Evolutionary conservation across 2,888 invertebrate genomes (phyloP).

Genomic region (Andrena chrysosceles): DNA sequence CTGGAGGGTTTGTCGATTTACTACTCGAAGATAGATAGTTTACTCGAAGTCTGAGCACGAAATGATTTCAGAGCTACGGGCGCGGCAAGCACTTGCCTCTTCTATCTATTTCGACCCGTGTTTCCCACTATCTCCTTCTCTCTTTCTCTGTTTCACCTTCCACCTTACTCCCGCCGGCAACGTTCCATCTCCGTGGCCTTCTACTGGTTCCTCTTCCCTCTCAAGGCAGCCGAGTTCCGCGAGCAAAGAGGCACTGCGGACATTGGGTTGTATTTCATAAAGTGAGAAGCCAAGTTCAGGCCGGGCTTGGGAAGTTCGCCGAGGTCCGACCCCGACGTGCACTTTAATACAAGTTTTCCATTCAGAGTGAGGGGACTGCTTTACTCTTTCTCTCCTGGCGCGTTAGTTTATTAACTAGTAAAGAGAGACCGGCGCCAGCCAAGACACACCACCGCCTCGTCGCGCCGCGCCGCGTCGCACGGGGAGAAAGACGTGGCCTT

Average conservation of each 20-base stretch:
- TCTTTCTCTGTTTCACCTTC: slow-evolving; percentile 3
- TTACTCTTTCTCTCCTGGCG: slow-evolving; percentile 36
- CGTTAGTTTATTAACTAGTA: slow-evolving; percentile 71
- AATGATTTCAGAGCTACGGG: slow-evolving; percentile 71
- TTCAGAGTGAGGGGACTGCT: slow-evolving; percentile 47
- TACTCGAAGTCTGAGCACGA: slow-evolving; percentile 70
- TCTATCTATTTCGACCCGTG: slow-evolving; percentile 53
- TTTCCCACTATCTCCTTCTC: slow-evolving; percentile 25
- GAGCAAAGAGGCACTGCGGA: slow-evolving; percentile 60
- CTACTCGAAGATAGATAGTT: slow-evolving; percentile 73
- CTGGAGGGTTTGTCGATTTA: slow-evolving; percentile 70
- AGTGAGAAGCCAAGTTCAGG: slow-evolving; percentile 74
- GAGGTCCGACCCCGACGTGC: slow-evolving; percentile 55
- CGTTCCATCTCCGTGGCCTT: slow-evolving; percentile 43
- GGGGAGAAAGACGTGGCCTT: slow-evolving; percentile 9
- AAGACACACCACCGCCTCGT: slow-evolving; percentile 30
- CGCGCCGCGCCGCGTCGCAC: slow-evolving; percentile 18
- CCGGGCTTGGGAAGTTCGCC: slow-evolving; percentile 56
- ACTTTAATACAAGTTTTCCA: slow-evolving; percentile 75
- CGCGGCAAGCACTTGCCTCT: slow-evolving; percentile 60
- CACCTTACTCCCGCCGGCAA: neutral
- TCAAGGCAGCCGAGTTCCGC: slow-evolving; percentile 56
- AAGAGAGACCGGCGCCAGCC: slow-evolving; percentile 56
- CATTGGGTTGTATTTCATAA: slow-evolving; percentile 74
- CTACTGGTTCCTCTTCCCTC: slow-evolving; percentile 20